Evolutionary conservation across 2,888 invertebrate species (phyloP), one percentile per base, ranked within the genome.

Genomic region (Myopa testacea): DNA sequence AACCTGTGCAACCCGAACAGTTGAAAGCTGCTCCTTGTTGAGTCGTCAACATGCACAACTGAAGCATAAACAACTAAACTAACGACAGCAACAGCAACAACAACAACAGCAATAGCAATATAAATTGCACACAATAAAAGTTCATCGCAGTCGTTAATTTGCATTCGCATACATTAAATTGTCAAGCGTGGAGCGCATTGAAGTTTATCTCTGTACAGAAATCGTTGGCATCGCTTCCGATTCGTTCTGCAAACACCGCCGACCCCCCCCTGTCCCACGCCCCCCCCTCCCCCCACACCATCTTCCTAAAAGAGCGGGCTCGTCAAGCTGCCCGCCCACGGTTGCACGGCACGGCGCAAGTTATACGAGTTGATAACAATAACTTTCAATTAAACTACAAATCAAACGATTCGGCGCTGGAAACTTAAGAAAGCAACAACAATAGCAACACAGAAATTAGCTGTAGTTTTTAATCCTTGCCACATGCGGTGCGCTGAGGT

Each of bases 331-430:
- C 26, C 2, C 26, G 26, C 26, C 26, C 26, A 26, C 26, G 26
- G 26, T 26, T 26, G 26, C 26, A 26, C 26, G 26, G 26, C 26
- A 26, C 26, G 26, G 26, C 26, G 26, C 26, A 26, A 26, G 26
- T 26, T 26, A 3, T 45, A 45, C 50, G 52, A 74, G 37, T 74
- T 14, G 37, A 74, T 63, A 65, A 74, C 74, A 74, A 74, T 74
- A 74, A 74, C 74, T 74, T 63, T 74, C 74, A 74, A 74, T 74
- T 74, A 74, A 74, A 74, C 74, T 63, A 74, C 74, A 74, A 74
- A 74, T 73, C 63, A 65, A 67, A 52, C 65, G 74, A 19, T 65
- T 74, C 60, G 50, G 34, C 45, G 26, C 26, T 52, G 40, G 62
- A 73, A 45, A 38, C n/a, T 67, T 16, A 38, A 62, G 26, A 45